Evolutionary conservation across 1,140 invertebrate species (phyloP), one percentile per base, ranked within the genome.

Genomic region (Drosophila pallidifrons): DNA sequence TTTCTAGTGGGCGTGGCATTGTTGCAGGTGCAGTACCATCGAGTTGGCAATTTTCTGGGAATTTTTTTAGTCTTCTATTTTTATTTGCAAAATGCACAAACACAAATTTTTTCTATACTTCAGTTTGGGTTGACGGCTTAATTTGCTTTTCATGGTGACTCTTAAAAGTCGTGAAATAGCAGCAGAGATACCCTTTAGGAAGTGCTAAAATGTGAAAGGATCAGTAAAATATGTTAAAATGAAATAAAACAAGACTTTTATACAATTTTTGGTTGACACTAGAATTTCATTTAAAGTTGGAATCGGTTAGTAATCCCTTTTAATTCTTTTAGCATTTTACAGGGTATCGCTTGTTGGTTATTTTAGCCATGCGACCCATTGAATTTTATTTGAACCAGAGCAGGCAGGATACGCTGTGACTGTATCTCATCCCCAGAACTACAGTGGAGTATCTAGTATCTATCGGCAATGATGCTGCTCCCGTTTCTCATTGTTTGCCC

Each of bases 81-180:
- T 57, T 35, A 32, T 54, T 66, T 58, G 68, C 43, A 32, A 51
- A 66, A 51, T 43, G 51, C 13, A 45, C 59, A 54, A 66, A 69
- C 25, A 55, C 6, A 61, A 60, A 58, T 7, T 71, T 77, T 88
- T 79, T 77, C 52, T 73, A 80, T 59, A 70, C 70, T 79, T 49
- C 60, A 46, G 32, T 74, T 87, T 77, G 32, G 7, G 63, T 67
- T 61, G 64, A 87, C 73, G 73, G 83, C 85, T 87, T 88, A 88
- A 87, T 87, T 87, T 87, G 73, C 69, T 82, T 87, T 87, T 75
- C 80, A 88, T 87, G 77, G 64, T 57, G 43, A 61, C 41, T 68
- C 67, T 38, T 51, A 67, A 66, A 77, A 66, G 77, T 49, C 54
- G 35, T 41, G 10, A 61, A 16, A 28, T 8, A 15, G 35, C 1